phyloP scores from a whole-genome alignment of 2,888 invertebrate genomes.

The Amblyjoppa proteus region DNA sequence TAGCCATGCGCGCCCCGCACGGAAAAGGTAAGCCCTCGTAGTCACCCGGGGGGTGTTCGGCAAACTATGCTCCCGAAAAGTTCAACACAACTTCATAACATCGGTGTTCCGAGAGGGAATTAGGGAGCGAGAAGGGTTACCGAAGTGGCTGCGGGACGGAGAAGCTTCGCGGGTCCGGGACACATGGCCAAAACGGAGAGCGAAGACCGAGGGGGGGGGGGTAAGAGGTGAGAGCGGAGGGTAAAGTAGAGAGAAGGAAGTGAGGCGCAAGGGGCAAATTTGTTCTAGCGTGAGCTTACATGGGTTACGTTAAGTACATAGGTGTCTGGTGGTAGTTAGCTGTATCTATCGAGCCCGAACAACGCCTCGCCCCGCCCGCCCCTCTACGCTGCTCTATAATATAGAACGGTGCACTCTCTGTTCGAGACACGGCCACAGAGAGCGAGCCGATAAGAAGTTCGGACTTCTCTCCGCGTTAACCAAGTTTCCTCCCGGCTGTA shows the following conservation, averaged over 20 bases:
- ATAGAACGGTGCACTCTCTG: constrained; percentile 45
- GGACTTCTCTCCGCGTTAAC: constrained; percentile 39
- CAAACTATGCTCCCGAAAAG: constrained; percentile 84
- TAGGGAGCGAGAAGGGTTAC: constrained; percentile 64
- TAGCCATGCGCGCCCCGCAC: constrained; percentile 71
- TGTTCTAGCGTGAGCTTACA: constrained; percentile 85
- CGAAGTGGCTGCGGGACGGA: constrained; percentile 50
- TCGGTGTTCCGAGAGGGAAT: constrained; percentile 77
- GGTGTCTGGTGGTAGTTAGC: constrained; percentile 81
- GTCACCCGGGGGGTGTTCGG: constrained; percentile 80
- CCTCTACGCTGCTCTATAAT: constrained; percentile 52
- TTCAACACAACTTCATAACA: constrained; percentile 85
- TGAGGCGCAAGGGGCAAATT: constrained; percentile 78
- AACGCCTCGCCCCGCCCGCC: constrained; percentile 63
- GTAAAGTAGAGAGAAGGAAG: constrained; percentile 54
- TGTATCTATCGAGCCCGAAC: constrained; percentile 77
- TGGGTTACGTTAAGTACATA: constrained; percentile 85
- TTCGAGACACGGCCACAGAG: constrained; percentile 48
- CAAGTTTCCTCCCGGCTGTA: constrained; percentile 48
- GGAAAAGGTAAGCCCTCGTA: constrained; percentile 78
- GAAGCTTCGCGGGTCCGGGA: constrained; percentile 44
- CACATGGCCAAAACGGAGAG: constrained; percentile 30
- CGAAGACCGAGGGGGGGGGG: constrained; percentile 67
- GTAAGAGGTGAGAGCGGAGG: constrained; percentile 33
- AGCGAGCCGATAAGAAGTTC: constrained; percentile 66